Base-by-base conservation (phyloP, 1,140 invertebrate species). In the Brevipalpus yothersi region DNA sequence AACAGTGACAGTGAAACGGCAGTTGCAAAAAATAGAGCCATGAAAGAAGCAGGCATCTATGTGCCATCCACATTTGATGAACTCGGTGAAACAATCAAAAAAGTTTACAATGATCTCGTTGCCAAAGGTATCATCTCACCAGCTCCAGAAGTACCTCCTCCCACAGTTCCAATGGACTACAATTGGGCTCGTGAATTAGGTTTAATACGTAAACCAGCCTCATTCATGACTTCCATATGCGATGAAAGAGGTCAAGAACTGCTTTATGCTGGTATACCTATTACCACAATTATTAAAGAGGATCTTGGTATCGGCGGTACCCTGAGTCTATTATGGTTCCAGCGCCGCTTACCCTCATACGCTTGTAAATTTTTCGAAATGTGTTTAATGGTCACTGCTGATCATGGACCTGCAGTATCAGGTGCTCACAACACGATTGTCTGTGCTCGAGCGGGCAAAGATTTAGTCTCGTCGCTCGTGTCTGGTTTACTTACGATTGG, bases 351-450 rank as follows among this genome's bases (percentile, higher is more conserved):
- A 15, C 93, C 94, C 0, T 75, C 81, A 0, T 91, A 91, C 71
- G 91, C 91, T 31, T 88, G 86, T 70, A 93, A 94, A 73, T 99
- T 98, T 77, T 82, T 98, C 64, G 95, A 99, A 76, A 95, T 98
- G 86, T 94, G 92, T 68, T 74, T 99, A 40, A 96, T 99, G 81
- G 84, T 99, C 41, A 98, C 95, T 0, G 95, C 95, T 55, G 95
- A 98, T 75, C 95, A 98, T 71, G 95, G 94, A 40, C 94, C 95
- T 0, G 95, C 94, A 12, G 95, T 99, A 0, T 94, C 89, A 10
- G 95, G 94, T 17, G 94, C 94, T 0, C 94, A 98, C 70, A 99
- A 99, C 71, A 98, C 94, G 15, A 98, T 99, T 71, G 95, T 99
- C 9, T 96, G 92, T 69, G 93, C 95, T 2, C 74, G 95, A 63